Conservation (phyloP, 2,888 invertebrate species). For the Autographa pulchrina region DNA sequence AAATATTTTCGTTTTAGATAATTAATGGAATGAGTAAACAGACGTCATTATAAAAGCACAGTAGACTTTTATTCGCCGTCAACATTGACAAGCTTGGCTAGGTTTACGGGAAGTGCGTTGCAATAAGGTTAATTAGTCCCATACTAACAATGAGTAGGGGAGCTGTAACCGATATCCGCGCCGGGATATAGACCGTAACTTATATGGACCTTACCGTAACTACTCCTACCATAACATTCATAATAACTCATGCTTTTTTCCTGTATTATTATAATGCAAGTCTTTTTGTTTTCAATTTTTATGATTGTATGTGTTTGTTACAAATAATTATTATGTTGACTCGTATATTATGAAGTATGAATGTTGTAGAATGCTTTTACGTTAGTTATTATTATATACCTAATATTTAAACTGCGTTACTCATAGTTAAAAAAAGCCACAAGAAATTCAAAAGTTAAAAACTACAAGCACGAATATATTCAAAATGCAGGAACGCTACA, state of each 20-base stretch:
- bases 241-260: not conserved
- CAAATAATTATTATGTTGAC: not conserved
- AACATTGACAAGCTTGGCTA: conserved; percentile 14
- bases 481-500: conserved; percentile 22
- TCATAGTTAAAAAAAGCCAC: not conserved
- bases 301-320: not conserved
- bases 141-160: conserved; percentile 34
- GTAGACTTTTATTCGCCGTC: conserved; percentile 9
- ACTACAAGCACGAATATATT: conserved; percentile 21
- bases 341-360: too few relatives aligned
- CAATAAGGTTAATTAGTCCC: conserved; percentile 48
- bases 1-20: not conserved
- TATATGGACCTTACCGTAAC: conserved; percentile 1
- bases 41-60: not conserved
- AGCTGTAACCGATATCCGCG: conserved; percentile 24
- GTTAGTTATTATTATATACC: too few relatives aligned
- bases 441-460: not conserved
- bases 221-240: not conserved
- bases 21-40: not conserved
- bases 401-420: too few relatives aligned
- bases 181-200: conserved; percentile 3
- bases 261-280: not conserved
- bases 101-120: conserved; percentile 20
- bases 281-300: not conserved
- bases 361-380: too few relatives aligned